These are phyloP conservation scores for Plodia interpunctella DNA, from an alignment of 1,140 invertebrate species.

Conservation along the genomic window DNA sequence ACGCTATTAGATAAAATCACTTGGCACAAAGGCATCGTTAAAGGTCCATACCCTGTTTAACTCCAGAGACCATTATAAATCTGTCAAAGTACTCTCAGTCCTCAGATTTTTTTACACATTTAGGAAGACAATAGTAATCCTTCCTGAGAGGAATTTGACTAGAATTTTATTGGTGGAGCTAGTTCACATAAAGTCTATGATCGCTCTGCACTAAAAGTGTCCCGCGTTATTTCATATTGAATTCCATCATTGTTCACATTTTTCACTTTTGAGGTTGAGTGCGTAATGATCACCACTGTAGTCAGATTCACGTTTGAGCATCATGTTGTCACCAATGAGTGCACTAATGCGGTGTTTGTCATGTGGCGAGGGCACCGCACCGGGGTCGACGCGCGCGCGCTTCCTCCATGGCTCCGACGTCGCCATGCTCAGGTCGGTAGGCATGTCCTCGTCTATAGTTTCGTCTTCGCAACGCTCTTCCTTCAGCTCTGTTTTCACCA, in stretches of 20 bases:
- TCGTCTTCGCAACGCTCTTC: slow-evolving; percentile 77
- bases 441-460: slow-evolving; percentile 79
- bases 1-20: slow-evolving; percentile 74
- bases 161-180: slow-evolving; percentile 61
- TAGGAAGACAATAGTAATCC: slow-evolving; percentile 50
- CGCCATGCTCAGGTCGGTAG: slow-evolving; percentile 82
- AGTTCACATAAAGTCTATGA: slow-evolving; percentile 34
- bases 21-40: slow-evolving; percentile 72
- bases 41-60: slow-evolving; percentile 73
- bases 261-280: slow-evolving; percentile 75
- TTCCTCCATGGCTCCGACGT: slow-evolving; percentile 71
- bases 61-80: slow-evolving; percentile 50
- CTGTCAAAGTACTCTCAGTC: slow-evolving; percentile 67
- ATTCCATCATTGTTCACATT: slow-evolving; percentile 71
- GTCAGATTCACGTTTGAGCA: slow-evolving; percentile 69
- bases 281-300: slow-evolving; percentile 65
- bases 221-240: slow-evolving; percentile 23
- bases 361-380: slow-evolving; percentile 36
- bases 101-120: slow-evolving; percentile 27
- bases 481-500: slow-evolving; percentile 77
- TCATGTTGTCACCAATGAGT: slow-evolving; percentile 71
- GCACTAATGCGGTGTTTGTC: slow-evolving; percentile 75
- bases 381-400: slow-evolving; percentile 55
- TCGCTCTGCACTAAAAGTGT: slow-evolving; percentile 45
- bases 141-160: slow-evolving; percentile 67